phyloP scores from a whole-genome alignment of 2,888 invertebrate genomes.

The Conomelus anceps region DNA sequence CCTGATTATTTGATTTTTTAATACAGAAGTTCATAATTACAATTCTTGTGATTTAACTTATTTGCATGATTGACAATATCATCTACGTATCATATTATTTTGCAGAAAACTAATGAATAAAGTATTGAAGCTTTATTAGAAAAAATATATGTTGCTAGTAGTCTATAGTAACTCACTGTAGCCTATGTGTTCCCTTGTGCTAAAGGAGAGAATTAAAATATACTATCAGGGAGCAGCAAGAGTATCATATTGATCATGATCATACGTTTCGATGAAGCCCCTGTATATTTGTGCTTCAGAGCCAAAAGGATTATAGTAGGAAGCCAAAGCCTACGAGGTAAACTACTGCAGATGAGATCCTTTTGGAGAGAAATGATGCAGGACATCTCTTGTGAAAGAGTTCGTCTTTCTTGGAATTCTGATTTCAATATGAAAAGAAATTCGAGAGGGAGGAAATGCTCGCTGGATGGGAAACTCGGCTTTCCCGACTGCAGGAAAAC shows the following conservation, averaged over 20 bases:
- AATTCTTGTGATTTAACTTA: too few species aligned
- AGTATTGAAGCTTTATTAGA: too few species aligned
- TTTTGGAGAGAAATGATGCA: background rate
- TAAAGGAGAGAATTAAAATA: background rate
- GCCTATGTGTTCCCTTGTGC: background rate
- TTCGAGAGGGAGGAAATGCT: conserved; percentile 4
- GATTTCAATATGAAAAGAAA: conserved; percentile 13
- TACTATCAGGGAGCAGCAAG: background rate
- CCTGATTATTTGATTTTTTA: too few species aligned
- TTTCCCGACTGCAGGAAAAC: background rate
- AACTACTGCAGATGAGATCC: background rate
- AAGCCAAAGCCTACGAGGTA: background rate
- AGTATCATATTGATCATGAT: background rate
- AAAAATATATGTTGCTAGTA: too few species aligned
- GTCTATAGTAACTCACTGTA: too few species aligned
- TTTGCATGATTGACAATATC: too few species aligned
- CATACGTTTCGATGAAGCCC: background rate
- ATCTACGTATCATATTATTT: too few species aligned
- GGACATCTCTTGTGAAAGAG: background rate
- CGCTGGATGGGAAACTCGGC: background rate
- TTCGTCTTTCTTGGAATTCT: background rate
- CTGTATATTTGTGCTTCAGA: background rate
- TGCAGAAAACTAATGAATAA: too few species aligned
- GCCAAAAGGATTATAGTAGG: background rate
- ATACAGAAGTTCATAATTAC: too few species aligned